phyloP scores from a whole-genome alignment of 2,888 invertebrate genomes.

The Digitonthophagus gazella region DNA sequence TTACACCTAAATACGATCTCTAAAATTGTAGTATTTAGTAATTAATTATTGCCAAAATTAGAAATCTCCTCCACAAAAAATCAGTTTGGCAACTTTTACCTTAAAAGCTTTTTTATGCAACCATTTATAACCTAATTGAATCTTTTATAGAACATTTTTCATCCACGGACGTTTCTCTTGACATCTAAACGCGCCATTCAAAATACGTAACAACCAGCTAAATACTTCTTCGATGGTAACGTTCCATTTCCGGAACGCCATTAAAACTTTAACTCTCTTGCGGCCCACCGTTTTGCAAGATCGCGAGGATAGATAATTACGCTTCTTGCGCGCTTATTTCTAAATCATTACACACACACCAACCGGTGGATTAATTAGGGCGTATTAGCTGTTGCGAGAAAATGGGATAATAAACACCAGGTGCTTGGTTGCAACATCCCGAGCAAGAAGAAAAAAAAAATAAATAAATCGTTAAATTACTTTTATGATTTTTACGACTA shows the following conservation, averaged over 20 bases:
- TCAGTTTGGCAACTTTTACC: neutral
- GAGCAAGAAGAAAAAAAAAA: neutral
- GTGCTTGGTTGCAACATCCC: neutral
- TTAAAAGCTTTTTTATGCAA: neutral
- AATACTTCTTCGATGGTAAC: too few species aligned
- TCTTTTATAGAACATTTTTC: neutral
- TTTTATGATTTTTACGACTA: too few species aligned
- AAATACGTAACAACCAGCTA: too few species aligned
- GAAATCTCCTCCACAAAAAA: neutral
- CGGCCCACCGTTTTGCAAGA: neutral
- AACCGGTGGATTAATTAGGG: neutral
- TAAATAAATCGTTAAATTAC: neutral
- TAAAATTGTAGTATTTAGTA: neutral
- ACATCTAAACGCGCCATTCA: too few species aligned
- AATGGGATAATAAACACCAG: neutral
- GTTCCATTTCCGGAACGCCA: too few species aligned
- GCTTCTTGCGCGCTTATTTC: neutral
- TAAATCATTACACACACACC: neutral
- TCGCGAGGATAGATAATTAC: neutral
- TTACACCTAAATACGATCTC: neutral
- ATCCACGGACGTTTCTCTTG: neutral
- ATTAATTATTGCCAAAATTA: neutral
- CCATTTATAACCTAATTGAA: neutral
- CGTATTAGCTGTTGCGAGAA: neutral
- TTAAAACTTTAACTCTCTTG: neutral